Base-by-base conservation (phyloP, 2,113 vertebrate species). In the Choloepus hoffmanni region DNA sequence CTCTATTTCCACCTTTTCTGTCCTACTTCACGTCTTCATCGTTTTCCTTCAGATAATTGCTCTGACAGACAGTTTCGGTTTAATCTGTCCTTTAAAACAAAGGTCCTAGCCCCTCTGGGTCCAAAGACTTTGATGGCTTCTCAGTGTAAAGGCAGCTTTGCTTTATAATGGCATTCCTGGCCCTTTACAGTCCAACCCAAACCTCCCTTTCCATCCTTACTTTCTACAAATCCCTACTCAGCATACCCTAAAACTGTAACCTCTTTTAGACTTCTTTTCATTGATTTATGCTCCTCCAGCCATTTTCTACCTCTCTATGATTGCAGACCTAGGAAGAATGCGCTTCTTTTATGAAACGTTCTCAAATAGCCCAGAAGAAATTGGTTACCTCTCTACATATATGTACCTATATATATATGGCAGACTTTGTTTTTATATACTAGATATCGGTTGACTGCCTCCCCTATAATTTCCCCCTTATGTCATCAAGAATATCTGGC, bases 401-500 rank as follows among this genome's bases (percentile, higher is more conserved):
- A 36, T 40, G 8, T 70, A 86, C 9, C 2, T 78, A 53, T 1
- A 62, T 90, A 40, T 26, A 15, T 9, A 36, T 36, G 13, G 33
- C 33, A 82, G 33, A 60, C 72, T 85, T 81, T 87, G 55, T 28
- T 77, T 40, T 92, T 77, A 23, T 60, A 26, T 68, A 45, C 33
- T 81, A 30, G 28, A 10, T 92, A 26, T 53, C n/a, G 18, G 6
- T 26, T 92, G 21, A 3, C 36, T 93, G 7, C 33, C 23, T 76
- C 72, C 15, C 30, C 28, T 74, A 3, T 15, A 77, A 55, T 1
- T 0, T 7, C 1, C 3, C 2, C 11, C 9, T 87, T 60, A 55
- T 3, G 55, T 5, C 1, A 3, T 53, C 15, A 40, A 26, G 28
- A 62, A 1, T 3, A 15, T 5, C 23, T 26, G 7, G 2, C 23